These are phyloP conservation scores for Elaphurus davidianus DNA, from an alignment of 2,113 vertebrate species.

Conservation along the genomic window DNA sequence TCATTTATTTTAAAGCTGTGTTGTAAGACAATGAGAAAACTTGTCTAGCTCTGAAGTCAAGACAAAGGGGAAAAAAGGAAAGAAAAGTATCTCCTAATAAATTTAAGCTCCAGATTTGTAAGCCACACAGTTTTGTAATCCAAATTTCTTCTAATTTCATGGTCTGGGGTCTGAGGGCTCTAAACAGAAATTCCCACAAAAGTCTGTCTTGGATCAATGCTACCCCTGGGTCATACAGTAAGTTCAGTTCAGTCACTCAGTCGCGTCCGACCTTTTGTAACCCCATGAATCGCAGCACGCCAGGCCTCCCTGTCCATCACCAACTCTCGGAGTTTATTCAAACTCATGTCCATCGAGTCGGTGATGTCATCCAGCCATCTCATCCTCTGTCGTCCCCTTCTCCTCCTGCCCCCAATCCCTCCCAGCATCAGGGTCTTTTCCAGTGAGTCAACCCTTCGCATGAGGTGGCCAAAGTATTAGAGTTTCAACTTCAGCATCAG, in stretches of 20 bases:
- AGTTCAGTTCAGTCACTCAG: too few species aligned
- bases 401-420: too few species aligned
- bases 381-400: too few species aligned
- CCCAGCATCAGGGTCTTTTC: too few species aligned
- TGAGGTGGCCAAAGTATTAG: too few species aligned
- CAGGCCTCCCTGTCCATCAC: too few species aligned
- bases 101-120: background rate
- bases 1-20: background rate
- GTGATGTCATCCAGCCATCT: too few species aligned
- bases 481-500: too few species aligned
- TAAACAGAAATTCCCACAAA: background rate
- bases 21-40: background rate
- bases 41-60: background rate
- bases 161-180: background rate
- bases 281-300: too few species aligned
- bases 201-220: background rate
- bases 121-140: background rate
- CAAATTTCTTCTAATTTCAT: background rate
- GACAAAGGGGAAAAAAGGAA: background rate
- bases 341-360: too few species aligned
- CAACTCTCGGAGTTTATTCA: too few species aligned
- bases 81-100: background rate
- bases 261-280: fast-evolving
- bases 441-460: too few species aligned
- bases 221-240: background rate